Base-by-base conservation (phyloP, 2,113 vertebrate genomes). In the Zeus faber region DNA sequence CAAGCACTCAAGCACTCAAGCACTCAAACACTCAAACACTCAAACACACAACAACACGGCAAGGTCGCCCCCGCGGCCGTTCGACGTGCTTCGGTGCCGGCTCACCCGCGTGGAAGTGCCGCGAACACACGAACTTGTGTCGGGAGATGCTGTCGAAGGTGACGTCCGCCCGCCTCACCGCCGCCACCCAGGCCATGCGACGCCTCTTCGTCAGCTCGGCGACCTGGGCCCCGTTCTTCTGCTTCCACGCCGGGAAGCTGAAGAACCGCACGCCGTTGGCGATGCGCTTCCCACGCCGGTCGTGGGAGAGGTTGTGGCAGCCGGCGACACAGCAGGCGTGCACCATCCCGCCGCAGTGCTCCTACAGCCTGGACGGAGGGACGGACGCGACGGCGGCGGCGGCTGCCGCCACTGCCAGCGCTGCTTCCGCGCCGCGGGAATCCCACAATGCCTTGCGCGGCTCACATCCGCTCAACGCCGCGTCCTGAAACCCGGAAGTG, bases 121-220 rank as follows among this genome's bases (percentile, higher is more conserved):
- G 14, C 31, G 64, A 67, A 49, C 56, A 67, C 43, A 60, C 56
- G 2, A 47, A 41, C 64, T 60, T 67, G 35, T 39, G 23, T 27
- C 23, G 5, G 18, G 64, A 48, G 22, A 49, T 49, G 44, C 54
- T 54, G 56, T 22, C 22, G 37, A 61, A 67, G 7, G 51, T 55
- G 16, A 67, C 41, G 58, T 61, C 31, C 31, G 24, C 6, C 21
- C 51, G 21, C 48, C 26, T 49, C 24, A 49, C 51, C 5, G 65
- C 65, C 16, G 57, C 45, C 31, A 61, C 35, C 57, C 65, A 67
- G 10, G 65, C 57, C 46, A 61, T 55, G 35, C 51, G 50, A 55
- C 46, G 45, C 17, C 39, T 50, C 51, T 55, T 61, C 26, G 51
- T 67, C 37, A 67, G 26, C 26, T 61, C 50, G 8, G 49, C 17